Base-by-base conservation (phyloP, 1,140 invertebrate genomes). In the Leguminivora glycinivorella region DNA sequence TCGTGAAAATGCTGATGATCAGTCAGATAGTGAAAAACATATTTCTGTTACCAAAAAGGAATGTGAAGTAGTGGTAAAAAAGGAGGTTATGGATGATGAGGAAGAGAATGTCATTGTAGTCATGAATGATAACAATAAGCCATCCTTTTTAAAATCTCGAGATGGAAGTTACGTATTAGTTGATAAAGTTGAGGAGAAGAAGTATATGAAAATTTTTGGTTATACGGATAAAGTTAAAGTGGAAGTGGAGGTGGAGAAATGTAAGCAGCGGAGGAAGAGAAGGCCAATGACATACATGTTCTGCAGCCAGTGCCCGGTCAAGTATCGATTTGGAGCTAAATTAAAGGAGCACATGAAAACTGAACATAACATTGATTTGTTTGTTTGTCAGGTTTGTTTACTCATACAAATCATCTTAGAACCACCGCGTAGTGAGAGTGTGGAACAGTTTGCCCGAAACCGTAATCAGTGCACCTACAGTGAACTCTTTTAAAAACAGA, bases 281-380 rank as follows among this genome's bases (percentile, higher is more conserved):
- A 77, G 76, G 22, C 85, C 83, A 5, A 89, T 90, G 89, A 66
- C 70, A 1, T 83, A 78, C 34, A 87, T 82, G 29, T 71, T 69
- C 7, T 91, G 89, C 69, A 85, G 71, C 26, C 71, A 73, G 24
- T 91, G 89, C 60, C 87, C 89, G 0, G 76, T 88, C 3, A 83
- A 83, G 56, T 91, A 91, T 60, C 82, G 85, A 69, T 89, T 89
- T 79, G 72, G 83, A 14, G 75, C 82, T 9, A 91, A 89, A 78
- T 68, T 90, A n/a, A 88, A 85, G 24, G 80, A 86, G 5, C 89
- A 91, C 58, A 89, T 91, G 89, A 87, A 83, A 74, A 68, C 58
- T 10, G 82, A 82, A 7, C 89, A 91, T 81, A 75, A 83, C 26
- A 76, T 87, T 58, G 76, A 80, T 72, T 71, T 90, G 9, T 84